These are phyloP conservation scores for Nematopogon swammerdamellus DNA, from an alignment of 2,888 invertebrate genomes.

Conservation along the genomic window DNA sequence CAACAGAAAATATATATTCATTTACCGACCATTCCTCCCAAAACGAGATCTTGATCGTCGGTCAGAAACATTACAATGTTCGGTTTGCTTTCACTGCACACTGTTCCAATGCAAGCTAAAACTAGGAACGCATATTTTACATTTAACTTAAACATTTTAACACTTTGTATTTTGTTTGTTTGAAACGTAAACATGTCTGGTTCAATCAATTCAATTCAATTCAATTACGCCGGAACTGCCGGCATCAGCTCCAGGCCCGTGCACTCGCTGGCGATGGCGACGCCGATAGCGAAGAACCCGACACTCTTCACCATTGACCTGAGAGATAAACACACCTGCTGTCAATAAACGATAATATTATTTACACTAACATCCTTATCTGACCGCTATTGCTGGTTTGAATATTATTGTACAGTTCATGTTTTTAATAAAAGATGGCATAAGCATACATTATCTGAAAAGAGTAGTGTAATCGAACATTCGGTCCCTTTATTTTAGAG, in stretches of 20 bases:
- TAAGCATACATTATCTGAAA: no score
- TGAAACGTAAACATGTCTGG: no score
- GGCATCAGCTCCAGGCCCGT: slow-evolving; percentile 73
- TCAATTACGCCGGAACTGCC: slow-evolving; percentile 40
- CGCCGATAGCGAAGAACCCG: slow-evolving; percentile 72
- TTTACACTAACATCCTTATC: no score
- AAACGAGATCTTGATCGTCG: slow-evolving; percentile 81
- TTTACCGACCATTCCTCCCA: slow-evolving; percentile 71
- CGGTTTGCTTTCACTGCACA: slow-evolving; percentile 34
- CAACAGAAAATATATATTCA: slow-evolving; percentile 10
- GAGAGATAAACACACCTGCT: slow-evolving; percentile 26
- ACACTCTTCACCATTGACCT: slow-evolving; percentile 82
- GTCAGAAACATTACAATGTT: slow-evolving; percentile 79
- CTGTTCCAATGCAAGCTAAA: slow-evolving; percentile 12
- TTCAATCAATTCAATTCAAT: no score
- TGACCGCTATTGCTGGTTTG: no score
- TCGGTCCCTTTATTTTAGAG: no score
- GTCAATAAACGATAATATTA: not conserved
- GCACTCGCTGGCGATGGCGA: slow-evolving; percentile 76
- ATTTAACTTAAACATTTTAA: not conserved
- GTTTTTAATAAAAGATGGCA: slow-evolving; percentile 5
- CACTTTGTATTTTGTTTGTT: not conserved
- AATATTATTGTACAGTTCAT: no score
- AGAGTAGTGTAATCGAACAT: no score
- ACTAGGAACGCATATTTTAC: slow-evolving; percentile 34